Conservation (phyloP, 2,888 invertebrate species). For the Sesia bembeciformis region DNA sequence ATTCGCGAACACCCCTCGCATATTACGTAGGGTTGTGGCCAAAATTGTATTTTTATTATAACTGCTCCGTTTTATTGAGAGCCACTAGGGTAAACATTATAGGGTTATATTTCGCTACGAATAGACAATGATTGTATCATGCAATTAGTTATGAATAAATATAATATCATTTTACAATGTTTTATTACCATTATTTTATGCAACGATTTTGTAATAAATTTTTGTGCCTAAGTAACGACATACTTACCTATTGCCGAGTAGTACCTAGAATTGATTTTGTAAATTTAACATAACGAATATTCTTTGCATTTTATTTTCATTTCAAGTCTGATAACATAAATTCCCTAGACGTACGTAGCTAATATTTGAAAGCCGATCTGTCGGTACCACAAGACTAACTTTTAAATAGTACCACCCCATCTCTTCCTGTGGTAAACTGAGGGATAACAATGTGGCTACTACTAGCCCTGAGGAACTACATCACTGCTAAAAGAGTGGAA, state of each 20-base stretch:
- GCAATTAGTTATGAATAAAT: slow-evolving; percentile 1
- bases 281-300: background rate
- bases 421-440: too few relatives aligned
- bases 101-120: slow-evolving; percentile 38
- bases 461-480: too few relatives aligned
- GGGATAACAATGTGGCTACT: too few relatives aligned
- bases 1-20: slow-evolving; percentile 60
- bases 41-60: slow-evolving; percentile 74
- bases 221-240: background rate
- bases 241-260: background rate
- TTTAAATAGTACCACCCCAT: too few relatives aligned
- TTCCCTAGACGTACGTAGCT: too few relatives aligned
- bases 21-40: slow-evolving; percentile 57
- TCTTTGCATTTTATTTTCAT: background rate
- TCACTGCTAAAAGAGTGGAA: too few relatives aligned
- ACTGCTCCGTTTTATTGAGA: slow-evolving; percentile 60
- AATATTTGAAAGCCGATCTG: too few relatives aligned
- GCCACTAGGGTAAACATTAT: slow-evolving; percentile 57
- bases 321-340: too few relatives aligned
- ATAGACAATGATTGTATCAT: slow-evolving; percentile 29
- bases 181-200: background rate
- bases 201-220: background rate
- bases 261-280: background rate
- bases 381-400: too few relatives aligned
- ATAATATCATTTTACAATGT: background rate